Percentiles rank a stretch among this genome's conserved stretches.
Evolutionary conservation across 2,113 vertebrate genomes (phyloP).

Genomic region (Toxotes chatareus): DNA sequence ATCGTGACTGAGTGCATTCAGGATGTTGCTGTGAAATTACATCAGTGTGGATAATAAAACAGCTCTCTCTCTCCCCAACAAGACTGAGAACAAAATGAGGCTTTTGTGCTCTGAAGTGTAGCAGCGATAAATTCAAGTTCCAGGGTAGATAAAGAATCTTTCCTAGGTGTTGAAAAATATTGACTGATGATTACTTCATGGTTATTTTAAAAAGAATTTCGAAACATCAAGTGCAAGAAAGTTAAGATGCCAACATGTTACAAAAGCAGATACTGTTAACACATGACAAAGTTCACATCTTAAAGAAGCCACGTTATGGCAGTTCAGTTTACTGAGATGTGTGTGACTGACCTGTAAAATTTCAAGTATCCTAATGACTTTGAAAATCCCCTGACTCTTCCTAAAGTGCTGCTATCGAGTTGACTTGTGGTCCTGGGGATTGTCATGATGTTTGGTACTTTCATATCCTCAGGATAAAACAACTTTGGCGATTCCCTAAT

Average conservation of each 20-base stretch:
- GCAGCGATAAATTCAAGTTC: background rate
- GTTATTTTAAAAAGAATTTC: background rate
- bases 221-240: background rate
- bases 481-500: too few species aligned
- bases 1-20: background rate
- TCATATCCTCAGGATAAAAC: too few species aligned
- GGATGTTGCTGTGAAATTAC: conserved; percentile 24
- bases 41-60: conserved; percentile 5
- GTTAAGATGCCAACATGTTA: background rate
- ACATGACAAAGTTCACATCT: background rate
- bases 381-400: too few species aligned
- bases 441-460: too few species aligned
- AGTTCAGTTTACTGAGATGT: too few species aligned
- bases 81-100: background rate
- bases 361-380: background rate
- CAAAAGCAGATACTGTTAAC: background rate
- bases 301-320: too few species aligned
- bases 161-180: too few species aligned
- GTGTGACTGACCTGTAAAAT: background rate
- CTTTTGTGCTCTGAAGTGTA: background rate
- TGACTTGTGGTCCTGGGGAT: background rate
- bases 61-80: background rate
- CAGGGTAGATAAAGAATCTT: background rate
- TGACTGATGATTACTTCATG: too few species aligned
- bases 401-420: background rate